Conservation (phyloP, 1,140 invertebrate species). For the Hypothenemus hampei region DNA sequence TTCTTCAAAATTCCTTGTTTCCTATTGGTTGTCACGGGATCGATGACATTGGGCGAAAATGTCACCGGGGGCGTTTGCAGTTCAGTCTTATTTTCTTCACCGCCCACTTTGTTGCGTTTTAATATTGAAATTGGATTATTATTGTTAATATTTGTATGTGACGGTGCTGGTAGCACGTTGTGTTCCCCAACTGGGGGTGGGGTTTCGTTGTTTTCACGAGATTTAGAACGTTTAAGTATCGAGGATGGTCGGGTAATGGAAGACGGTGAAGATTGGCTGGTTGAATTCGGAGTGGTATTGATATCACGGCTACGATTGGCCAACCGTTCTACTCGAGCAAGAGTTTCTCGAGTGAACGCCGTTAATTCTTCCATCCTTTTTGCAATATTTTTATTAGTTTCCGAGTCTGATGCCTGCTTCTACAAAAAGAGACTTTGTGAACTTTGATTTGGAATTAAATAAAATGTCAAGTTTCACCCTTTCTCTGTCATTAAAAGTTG, state of each 20-base stretch:
- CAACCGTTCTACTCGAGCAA: slow-evolving; percentile 61
- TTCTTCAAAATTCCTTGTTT: slow-evolving; percentile 76
- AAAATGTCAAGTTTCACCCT: too few species aligned
- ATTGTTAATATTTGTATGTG: too few species aligned
- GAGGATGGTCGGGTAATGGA: slow-evolving; percentile 28
- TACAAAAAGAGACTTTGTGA: too few species aligned
- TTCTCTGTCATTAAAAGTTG: too few species aligned
- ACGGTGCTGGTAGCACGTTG: slow-evolving; percentile 28
- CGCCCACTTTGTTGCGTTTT: slow-evolving; percentile 71
- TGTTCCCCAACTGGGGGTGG: slow-evolving; percentile 21
- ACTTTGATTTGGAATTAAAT: too few species aligned
- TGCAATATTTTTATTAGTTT: slow-evolving; percentile 51
- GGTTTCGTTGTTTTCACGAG: slow-evolving; percentile 42
- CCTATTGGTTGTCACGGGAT: slow-evolving; percentile 52
- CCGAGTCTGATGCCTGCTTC: slow-evolving; percentile 32
- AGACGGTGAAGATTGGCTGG: background rate
- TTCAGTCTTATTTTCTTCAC: slow-evolving; percentile 50
- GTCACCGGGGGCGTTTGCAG: slow-evolving; percentile 61
- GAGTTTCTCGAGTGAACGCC: slow-evolving; percentile 60
- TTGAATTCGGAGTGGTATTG: slow-evolving; percentile 10
- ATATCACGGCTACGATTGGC: slow-evolving; percentile 48
- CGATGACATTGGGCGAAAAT: slow-evolving; percentile 62
- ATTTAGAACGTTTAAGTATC: slow-evolving; percentile 39
- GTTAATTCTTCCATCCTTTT: slow-evolving; percentile 59
- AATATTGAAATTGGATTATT: slow-evolving; percentile 72